These are phyloP conservation scores for Vombatus ursinus DNA, from an alignment of 2,113 vertebrate genomes.

Conservation along the genomic window DNA sequence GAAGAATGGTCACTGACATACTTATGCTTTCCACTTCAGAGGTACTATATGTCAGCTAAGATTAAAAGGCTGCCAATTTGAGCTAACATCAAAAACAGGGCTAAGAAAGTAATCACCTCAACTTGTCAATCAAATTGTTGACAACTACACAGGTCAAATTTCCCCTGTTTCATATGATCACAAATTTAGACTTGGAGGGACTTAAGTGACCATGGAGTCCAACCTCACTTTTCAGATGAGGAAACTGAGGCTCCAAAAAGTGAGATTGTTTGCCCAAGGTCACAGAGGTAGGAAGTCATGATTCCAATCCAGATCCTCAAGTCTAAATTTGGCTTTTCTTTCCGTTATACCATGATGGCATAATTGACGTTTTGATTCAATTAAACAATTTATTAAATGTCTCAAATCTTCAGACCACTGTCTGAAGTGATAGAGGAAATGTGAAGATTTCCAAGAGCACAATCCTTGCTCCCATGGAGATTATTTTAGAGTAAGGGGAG, in stretches of 20 bases:
- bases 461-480: background rate
- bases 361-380: background rate
- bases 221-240: background rate
- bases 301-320: background rate
- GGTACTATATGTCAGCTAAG: conserved; percentile 12
- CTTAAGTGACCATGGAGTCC: background rate
- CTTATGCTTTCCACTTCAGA: conserved; percentile 28
- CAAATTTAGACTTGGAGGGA: background rate
- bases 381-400: background rate
- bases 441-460: background rate
- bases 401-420: background rate
- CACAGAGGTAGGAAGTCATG: background rate
- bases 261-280: background rate
- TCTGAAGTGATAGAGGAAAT: background rate
- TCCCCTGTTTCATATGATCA: background rate
- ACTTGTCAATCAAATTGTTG: background rate
- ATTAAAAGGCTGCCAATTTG: conserved; percentile 33
- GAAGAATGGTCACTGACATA: background rate
- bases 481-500: background rate
- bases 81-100: conserved; percentile 31
- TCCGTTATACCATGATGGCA: background rate
- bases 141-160: too few species aligned
- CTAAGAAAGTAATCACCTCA: conserved; percentile 2
- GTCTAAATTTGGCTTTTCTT: background rate
- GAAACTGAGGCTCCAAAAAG: background rate